Base-by-base conservation (phyloP, 2,888 invertebrate genomes). In the Tillus elongatus region DNA sequence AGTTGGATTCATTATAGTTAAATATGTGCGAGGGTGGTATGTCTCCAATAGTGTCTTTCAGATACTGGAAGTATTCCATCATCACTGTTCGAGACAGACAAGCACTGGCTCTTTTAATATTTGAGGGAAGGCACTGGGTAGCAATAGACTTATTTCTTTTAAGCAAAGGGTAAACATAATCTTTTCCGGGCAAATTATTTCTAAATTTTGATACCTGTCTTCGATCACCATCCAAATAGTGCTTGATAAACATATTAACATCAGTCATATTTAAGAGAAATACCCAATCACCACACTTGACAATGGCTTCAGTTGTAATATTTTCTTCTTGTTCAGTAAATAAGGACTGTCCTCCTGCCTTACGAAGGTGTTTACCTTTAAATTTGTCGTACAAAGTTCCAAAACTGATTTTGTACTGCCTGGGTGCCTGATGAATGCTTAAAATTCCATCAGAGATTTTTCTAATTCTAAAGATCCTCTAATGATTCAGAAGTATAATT, bases 101-200 rank as follows among this genome's bases (percentile, higher is more conserved):
- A 3, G 40, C 44, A 29, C 41, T 19, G 15, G 33, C 37, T 8
- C 33, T 27, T 30, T 44, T 44, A 13, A 42, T 31, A 12, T 44
- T 46, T 33, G 35, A 39, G 11, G 33, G 33, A 19, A 41, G 35
- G 11, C 41, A 33, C 12, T 10, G 26, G 6, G 38, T n/a, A n/a
- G n/a, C n/a, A n/a, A n/a, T n/a, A n/a, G n/a, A n/a, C n/a, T n/a
- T n/a, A n/a, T n/a, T n/a, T n/a, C n/a, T n/a, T n/a, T n/a, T n/a
- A n/a, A n/a, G n/a, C n/a, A n/a, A n/a, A n/a, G n/a, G n/a, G n/a
- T n/a, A n/a, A n/a, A n/a, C n/a, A n/a, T n/a, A 42, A n/a, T 42
- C 37, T 12, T 39, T 12, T 10, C 42, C 39, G 30, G 39, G 42
- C 4, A 36, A 28, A 30, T 41, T 37, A 4, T 41, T 12, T 16